These are phyloP conservation scores for Yponomeuta sedellus DNA, from an alignment of 2,888 invertebrate species.

Conservation along the genomic window DNA sequence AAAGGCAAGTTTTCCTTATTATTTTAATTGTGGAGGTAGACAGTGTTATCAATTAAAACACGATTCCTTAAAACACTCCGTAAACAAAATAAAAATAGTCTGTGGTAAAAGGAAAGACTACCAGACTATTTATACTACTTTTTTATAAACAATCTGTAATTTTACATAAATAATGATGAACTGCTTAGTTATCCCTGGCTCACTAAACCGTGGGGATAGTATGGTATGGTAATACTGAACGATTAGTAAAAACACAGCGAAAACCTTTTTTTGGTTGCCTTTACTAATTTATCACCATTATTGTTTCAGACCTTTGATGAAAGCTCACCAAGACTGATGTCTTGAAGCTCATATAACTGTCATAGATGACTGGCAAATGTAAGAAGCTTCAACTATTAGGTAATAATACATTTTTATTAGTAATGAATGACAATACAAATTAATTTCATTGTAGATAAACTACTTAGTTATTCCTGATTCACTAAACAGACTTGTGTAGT, in stretches of 20 bases:
- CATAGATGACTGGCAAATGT: background rate
- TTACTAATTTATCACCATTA: background rate
- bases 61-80: too few relatives aligned
- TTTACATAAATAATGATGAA: conserved; percentile 34
- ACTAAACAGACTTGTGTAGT: conserved; percentile 33
- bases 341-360: background rate
- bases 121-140: too few relatives aligned
- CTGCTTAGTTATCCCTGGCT: conserved; percentile 53
- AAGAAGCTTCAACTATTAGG: conserved; percentile 13
- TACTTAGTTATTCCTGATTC: conserved; percentile 63
- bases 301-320: background rate
- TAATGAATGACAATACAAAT: conserved; percentile 49
- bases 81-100: too few relatives aligned
- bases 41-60: too few relatives aligned
- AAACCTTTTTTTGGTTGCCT: background rate
- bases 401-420: conserved; percentile 17
- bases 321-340: too few relatives aligned
- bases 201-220: conserved; percentile 43
- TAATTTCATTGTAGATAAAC: too few relatives aligned
- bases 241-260: background rate
- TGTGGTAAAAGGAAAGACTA: too few relatives aligned
- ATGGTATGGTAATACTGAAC: conserved; percentile 47
- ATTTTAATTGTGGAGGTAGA: too few relatives aligned
- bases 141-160: background rate
- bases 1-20: too few relatives aligned